Conservation (phyloP, 2,888 invertebrate genomes). For the Phaedon cochleariae region DNA sequence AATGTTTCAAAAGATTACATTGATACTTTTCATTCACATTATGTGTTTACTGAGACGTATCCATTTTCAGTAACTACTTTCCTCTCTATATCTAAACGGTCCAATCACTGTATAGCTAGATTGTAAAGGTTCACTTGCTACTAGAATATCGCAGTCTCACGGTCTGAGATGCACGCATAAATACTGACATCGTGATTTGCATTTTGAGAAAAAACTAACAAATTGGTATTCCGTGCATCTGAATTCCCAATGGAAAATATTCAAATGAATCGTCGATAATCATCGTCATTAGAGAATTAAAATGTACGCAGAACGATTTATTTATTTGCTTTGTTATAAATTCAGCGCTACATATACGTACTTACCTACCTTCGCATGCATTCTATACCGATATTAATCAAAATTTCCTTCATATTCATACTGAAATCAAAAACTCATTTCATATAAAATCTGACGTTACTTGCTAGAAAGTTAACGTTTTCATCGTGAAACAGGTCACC, state of each 20-base stretch:
- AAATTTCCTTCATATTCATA: too few relatives aligned
- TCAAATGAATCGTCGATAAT: slow-evolving; percentile 41
- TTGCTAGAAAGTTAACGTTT: too few relatives aligned
- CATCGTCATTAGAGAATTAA: slow-evolving; percentile 42
- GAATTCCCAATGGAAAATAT: slow-evolving; percentile 43
- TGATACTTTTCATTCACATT: too few relatives aligned
- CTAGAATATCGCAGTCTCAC: slow-evolving; percentile 36
- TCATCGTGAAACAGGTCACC: too few relatives aligned
- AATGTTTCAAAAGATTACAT: too few relatives aligned
- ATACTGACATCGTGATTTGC: slow-evolving; percentile 46
- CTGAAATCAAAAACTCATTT: too few relatives aligned
- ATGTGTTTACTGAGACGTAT: too few relatives aligned
- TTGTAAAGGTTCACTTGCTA: slow-evolving; percentile 9
- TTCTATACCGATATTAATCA: too few relatives aligned
- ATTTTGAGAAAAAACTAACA: slow-evolving; percentile 44
- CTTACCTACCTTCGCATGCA: not conserved
- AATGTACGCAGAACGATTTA: not conserved
- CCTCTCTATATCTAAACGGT: too few relatives aligned
- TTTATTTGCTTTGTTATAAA: slow-evolving; percentile 6
- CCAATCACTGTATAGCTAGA: not conserved
- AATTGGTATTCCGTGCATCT: slow-evolving; percentile 50
- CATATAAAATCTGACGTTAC: too few relatives aligned
- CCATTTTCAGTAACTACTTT: too few relatives aligned
- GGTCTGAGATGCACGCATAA: slow-evolving; percentile 40
- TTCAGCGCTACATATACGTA: not conserved